A percentile compares a stretch with the other conserved stretches of the same genome.
These are phyloP conservation scores for Gerosis bhagava DNA, from an alignment of 2,888 invertebrate species.

Conservation along the genomic window DNA sequence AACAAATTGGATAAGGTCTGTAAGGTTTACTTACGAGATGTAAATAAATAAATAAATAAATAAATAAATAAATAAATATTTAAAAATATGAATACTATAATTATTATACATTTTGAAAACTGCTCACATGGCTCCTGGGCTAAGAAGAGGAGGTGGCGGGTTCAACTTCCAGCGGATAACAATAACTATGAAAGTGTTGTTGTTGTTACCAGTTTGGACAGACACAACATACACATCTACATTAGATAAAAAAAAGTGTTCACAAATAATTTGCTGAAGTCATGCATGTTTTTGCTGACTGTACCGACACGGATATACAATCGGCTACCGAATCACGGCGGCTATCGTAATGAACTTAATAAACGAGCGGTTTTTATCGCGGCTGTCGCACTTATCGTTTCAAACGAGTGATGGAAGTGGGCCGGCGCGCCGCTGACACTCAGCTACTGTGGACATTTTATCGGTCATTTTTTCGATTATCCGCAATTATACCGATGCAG, in stretches of 20 bases:
- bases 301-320: slow-evolving; percentile 11
- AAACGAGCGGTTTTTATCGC: slow-evolving; percentile 25
- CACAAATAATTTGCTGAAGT: not conserved
- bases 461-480: slow-evolving; percentile 27
- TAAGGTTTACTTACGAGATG: too few species aligned
- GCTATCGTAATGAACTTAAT: slow-evolving; percentile 27
- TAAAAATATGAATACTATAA: too few species aligned
- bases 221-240: too few species aligned
- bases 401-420: slow-evolving; percentile 19
- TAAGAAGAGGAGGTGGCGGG: too few species aligned
- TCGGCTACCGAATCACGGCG: slow-evolving; percentile 25
- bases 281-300: slow-evolving; percentile 1
- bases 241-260: slow-evolving; percentile 9
- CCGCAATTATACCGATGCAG: slow-evolving; percentile 18
- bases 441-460: slow-evolving; percentile 36
- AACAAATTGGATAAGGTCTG: too few species aligned
- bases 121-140: too few species aligned
- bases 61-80: too few species aligned
- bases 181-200: too few species aligned
- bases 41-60: too few species aligned
- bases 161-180: too few species aligned
- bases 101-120: too few species aligned
- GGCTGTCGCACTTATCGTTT: slow-evolving; percentile 19
- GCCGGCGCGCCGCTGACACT: slow-evolving; percentile 24
- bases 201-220: too few species aligned